Evolutionary conservation across 2,113 vertebrate species (phyloP).

Genomic region (Cyprinodon tularosa): DNA sequence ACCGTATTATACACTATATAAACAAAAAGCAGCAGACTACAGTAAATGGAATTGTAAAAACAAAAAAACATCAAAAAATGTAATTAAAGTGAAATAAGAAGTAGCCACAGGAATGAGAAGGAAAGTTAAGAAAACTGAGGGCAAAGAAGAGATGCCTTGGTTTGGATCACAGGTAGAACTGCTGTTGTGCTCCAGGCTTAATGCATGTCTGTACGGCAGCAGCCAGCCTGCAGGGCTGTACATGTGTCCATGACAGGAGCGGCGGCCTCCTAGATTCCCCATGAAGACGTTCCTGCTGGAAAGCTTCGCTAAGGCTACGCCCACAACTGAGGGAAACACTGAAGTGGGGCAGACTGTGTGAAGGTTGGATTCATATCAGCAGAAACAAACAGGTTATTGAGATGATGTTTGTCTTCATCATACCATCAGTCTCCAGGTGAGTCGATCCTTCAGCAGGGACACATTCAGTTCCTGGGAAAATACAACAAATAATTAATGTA

Average conservation of each 20-base stretch:
- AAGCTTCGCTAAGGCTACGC: conserved; percentile 83
- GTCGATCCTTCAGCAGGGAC: conserved; percentile 49
- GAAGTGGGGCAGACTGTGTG: conserved; percentile 1
- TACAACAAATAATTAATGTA: not conserved
- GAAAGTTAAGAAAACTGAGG: conserved; percentile 5
- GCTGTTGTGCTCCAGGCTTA: conserved; percentile 70
- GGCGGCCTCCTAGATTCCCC: conserved; percentile 79
- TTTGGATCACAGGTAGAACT: conserved; percentile 79
- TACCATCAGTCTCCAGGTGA: conserved; percentile 75
- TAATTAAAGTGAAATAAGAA: conserved; percentile 6
- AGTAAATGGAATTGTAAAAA: not conserved
- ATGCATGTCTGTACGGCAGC: conserved; percentile 77
- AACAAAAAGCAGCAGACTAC: conserved; percentile 7
- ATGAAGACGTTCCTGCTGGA: conserved; percentile 78
- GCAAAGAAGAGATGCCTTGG: conserved; percentile 71
- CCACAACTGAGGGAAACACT: conserved; percentile 80
- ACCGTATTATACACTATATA: conserved; percentile 81
- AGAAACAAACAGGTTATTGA: not conserved
- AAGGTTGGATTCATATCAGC: not conserved
- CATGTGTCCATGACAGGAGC: conserved; percentile 86
- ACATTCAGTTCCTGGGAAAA: conserved; percentile 75
- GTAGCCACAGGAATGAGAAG: not conserved
- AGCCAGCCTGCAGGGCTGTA: conserved; percentile 91
- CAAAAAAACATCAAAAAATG: not conserved
- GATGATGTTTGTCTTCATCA: conserved; percentile 2